These are phyloP conservation scores for Kryphioiulus occultus DNA, from an alignment of 2,888 invertebrate genomes.

Conservation along the genomic window DNA sequence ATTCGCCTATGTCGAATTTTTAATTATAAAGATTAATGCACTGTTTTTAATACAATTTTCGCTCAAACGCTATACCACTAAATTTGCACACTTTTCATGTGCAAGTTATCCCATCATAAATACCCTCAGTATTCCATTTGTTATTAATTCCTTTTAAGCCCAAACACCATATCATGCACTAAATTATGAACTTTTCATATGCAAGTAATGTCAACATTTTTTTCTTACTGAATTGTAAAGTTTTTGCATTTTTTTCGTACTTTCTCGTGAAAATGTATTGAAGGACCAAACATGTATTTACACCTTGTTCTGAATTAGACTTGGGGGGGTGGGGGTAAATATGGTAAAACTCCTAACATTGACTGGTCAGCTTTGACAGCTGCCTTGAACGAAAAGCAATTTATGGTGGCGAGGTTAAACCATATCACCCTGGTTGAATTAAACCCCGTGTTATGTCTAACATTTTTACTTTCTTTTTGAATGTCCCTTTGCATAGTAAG, in stretches of 20 bases:
- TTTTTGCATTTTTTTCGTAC: neutral
- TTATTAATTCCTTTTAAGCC: no score
- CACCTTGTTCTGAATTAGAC: neutral
- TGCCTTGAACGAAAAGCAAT: neutral
- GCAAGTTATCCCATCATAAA: no score
- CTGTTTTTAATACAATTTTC: no score
- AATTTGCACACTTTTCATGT: no score
- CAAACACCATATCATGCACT: no score
- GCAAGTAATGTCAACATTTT: no score
- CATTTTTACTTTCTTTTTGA: constrained; percentile 7
- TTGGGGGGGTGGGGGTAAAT: neutral
- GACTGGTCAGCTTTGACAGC: constrained; percentile 28
- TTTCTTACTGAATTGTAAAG: neutral
- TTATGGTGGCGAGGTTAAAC: constrained; percentile 25
- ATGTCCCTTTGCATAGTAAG: neutral
- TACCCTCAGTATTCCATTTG: no score
- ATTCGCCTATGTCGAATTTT: no score
- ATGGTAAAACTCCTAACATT: neutral
- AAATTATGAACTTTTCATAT: no score
- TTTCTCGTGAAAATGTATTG: neutral
- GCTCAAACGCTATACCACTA: no score
- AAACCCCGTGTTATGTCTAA: neutral
- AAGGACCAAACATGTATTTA: neutral
- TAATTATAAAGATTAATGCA: no score
- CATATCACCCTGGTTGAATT: neutral